A percentile compares a stretch with the other conserved stretches of the same genome.
phyloP scores from a whole-genome alignment of 2,888 invertebrate species.

The Drosophila kuntzei region DNA sequence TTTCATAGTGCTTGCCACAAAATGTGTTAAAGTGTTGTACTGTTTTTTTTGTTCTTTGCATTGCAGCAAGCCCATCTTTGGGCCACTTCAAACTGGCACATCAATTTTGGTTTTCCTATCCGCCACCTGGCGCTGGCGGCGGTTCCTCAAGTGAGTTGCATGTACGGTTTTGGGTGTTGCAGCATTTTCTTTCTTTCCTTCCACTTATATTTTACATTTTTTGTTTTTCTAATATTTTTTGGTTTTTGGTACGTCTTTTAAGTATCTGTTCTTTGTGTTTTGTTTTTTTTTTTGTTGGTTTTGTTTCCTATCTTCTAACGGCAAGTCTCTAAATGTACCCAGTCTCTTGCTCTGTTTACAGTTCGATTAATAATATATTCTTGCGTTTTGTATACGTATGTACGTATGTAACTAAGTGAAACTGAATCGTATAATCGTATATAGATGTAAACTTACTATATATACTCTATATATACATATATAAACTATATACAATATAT shows the following conservation, averaged over 20 bases:
- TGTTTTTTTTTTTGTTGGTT: conserved; percentile 17
- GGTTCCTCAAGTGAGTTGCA: conserved; percentile 87
- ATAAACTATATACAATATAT: conserved; percentile 11
- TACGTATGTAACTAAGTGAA: conserved; percentile 66
- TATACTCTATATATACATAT: conserved; percentile 14
- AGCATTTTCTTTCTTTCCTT: conserved; percentile 26
- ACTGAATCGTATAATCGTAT: conserved; percentile 50
- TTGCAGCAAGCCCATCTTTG: conserved; percentile 84
- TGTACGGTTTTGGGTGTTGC: conserved; percentile 51
- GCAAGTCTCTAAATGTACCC: conserved; percentile 65
- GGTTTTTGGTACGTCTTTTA: conserved; percentile 39
- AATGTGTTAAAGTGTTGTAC: conserved; percentile 8
- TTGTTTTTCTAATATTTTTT: not conserved
- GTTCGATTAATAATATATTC: conserved; percentile 56
- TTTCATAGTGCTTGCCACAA: conserved; percentile 7
- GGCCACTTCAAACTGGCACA: conserved; percentile 91
- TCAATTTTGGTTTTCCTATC: conserved; percentile 94
- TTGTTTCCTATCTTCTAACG: conserved; percentile 34
- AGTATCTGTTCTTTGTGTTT: too few relatives aligned
- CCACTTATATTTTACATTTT: not conserved
- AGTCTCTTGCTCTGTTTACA: conserved; percentile 64
- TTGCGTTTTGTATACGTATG: conserved; percentile 60
- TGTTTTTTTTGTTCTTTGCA: conserved; percentile 5
- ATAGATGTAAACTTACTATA: conserved; percentile 50
- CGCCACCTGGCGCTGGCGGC: conserved; percentile 91